A percentile compares a stretch with the other conserved stretches of the same genome.
Conservation (phyloP, 2,113 vertebrate species). For the Cynocephalus volans region DNA sequence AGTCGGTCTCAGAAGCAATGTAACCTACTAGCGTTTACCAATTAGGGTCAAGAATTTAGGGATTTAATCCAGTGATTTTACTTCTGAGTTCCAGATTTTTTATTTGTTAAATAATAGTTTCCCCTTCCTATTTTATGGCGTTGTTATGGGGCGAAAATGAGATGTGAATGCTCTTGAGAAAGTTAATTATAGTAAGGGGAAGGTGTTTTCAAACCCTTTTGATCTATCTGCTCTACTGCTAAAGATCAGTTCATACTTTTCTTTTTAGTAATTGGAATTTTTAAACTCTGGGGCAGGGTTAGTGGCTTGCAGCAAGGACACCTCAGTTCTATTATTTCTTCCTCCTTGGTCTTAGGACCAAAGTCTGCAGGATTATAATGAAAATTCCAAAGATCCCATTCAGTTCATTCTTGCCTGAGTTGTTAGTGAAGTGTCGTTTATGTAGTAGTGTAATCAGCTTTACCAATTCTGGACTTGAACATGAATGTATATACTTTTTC, state of each 20-base stretch:
- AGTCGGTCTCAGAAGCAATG: neutral
- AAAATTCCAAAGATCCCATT: constrained; percentile 21
- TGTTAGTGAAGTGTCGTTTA: constrained; percentile 37
- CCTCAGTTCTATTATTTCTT: neutral
- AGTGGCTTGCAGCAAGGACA: neutral
- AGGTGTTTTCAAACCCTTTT: neutral
- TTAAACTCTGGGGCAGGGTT: neutral
- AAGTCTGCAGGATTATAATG: constrained; percentile 24
- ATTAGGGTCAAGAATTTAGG: neutral
- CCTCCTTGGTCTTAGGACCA: neutral
- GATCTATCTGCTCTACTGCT: neutral
- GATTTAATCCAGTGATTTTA: constrained; percentile 37
- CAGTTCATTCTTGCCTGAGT: constrained; percentile 11
- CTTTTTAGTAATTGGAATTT: neutral
- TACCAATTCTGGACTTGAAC: neutral
- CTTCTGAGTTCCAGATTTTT: neutral
- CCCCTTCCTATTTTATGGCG: neutral
- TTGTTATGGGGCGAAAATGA: constrained; percentile 39
- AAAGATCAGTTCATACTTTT: constrained; percentile 15
- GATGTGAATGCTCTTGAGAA: neutral
- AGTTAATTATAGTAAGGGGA: neutral
- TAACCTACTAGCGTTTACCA: neutral
- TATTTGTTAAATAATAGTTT: constrained; percentile 1
- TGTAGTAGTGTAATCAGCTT: neutral
- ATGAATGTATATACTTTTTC: neutral